These are phyloP conservation scores for Phyllopteryx taeniolatus DNA, from an alignment of 2,113 vertebrate genomes.

Conservation along the genomic window DNA sequence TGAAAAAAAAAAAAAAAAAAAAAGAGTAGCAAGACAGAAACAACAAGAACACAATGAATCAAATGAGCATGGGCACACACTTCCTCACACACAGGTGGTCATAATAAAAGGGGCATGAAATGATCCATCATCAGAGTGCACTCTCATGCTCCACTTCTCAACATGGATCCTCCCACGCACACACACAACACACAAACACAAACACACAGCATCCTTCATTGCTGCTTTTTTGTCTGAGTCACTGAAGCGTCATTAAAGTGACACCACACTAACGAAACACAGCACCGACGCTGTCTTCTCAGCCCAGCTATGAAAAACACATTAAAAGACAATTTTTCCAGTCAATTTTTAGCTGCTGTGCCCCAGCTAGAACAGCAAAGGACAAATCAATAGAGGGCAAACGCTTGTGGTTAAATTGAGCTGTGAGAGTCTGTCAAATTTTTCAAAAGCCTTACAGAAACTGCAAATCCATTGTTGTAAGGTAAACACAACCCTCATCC, in stretches of 20 bases:
- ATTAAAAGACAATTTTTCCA: constrained; percentile 74
- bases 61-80: constrained; percentile 23
- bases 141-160: constrained; percentile 44
- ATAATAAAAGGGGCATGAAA: constrained; percentile 62
- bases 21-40: constrained; percentile 49
- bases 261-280: constrained; percentile 52
- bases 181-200: constrained; percentile 4
- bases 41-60: constrained; percentile 47
- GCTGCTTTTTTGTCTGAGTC: constrained; percentile 20
- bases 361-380: constrained; percentile 6
- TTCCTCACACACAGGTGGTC: constrained; percentile 44
- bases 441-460: neutral
- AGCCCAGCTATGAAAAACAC: constrained; percentile 35
- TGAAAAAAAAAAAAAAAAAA: constrained; percentile 55
- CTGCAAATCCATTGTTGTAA: neutral
- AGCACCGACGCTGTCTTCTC: constrained; percentile 20
- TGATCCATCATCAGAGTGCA: constrained; percentile 73
- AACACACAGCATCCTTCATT: constrained; percentile 11
- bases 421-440: neutral
- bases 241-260: constrained; percentile 42
- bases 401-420: constrained; percentile 8
- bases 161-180: constrained; percentile 6
- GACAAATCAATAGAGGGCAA: constrained; percentile 63
- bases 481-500: neutral
- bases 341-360: constrained; percentile 47